A percentile compares a stretch with the other conserved stretches of the same genome.
These are phyloP conservation scores for Platorchestia sp. DNA, from an alignment of 1,140 invertebrate genomes.

Conservation along the genomic window DNA sequence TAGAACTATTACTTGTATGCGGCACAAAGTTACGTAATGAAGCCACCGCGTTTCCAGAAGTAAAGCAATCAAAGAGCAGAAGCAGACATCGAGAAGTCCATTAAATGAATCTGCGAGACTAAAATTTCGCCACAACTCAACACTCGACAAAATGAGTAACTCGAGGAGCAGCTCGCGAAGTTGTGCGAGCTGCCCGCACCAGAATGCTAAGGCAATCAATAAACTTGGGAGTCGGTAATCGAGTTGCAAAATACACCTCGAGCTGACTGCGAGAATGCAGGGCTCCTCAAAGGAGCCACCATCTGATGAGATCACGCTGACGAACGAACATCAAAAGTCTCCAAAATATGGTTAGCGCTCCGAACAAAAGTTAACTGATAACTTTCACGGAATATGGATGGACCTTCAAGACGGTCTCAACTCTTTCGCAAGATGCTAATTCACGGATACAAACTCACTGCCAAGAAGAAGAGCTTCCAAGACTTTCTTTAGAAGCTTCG, in stretches of 20 bases:
- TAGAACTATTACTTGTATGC: no score
- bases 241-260: slow-evolving; percentile 46
- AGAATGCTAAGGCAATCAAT: slow-evolving; percentile 53
- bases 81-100: not conserved
- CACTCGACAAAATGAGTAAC: slow-evolving; percentile 16
- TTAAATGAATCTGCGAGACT: not conserved
- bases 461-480: not conserved
- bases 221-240: slow-evolving; percentile 26
- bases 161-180: not conserved
- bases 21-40: no score
- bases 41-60: no score
- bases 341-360: slow-evolving; percentile 49
- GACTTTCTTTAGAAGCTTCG: not conserved
- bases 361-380: slow-evolving; percentile 52
- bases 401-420: slow-evolving; percentile 24
- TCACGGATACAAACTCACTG: slow-evolving; percentile 41
- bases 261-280: not conserved
- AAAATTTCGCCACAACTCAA: not conserved
- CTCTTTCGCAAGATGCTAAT: slow-evolving; percentile 35
- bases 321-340: slow-evolving; percentile 13
- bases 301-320: slow-evolving; percentile 25
- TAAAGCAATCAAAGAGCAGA: not conserved
- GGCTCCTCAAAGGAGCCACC: not conserved
- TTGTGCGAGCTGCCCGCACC: not conserved
- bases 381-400: slow-evolving; percentile 54